phyloP scores from a whole-genome alignment of 2,888 invertebrate species.

The Neelides folsomi region DNA sequence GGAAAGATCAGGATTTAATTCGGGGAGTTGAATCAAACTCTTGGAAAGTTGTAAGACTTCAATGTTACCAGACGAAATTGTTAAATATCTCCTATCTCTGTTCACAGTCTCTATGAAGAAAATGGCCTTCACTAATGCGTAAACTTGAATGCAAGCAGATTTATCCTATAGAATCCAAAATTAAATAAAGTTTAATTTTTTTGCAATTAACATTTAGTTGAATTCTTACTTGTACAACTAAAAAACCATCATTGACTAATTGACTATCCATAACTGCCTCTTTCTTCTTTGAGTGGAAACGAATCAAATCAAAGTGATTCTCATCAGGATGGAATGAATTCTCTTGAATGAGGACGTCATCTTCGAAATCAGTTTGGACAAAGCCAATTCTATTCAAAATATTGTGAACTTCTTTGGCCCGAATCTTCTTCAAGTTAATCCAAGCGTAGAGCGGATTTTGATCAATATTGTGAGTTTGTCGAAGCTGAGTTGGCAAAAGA shows the following conservation, averaged over 20 bases:
- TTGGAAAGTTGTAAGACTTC: neutral
- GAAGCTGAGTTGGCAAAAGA: conserved; percentile 20
- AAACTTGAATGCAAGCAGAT: conserved; percentile 22
- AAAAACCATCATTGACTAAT: conserved; percentile 7
- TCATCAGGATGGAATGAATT: conserved; percentile 16
- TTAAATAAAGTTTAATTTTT: neutral
- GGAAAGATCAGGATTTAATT: neutral
- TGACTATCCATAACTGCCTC: conserved; percentile 1
- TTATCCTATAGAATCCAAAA: conserved; percentile 16
- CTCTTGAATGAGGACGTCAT: conserved; percentile 26
- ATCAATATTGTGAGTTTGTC: conserved; percentile 25
- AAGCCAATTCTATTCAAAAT: conserved; percentile 12
- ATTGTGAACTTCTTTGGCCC: conserved; percentile 2
- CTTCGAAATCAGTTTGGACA: conserved; percentile 19
- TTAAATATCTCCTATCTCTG: conserved; percentile 8
- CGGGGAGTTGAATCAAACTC: neutral
- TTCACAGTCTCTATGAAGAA: conserved; percentile 20
- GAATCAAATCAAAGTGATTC: conserved; percentile 19
- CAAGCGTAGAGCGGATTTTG: conserved; percentile 29
- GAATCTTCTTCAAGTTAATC: conserved; percentile 22
- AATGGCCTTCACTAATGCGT: conserved; percentile 21
- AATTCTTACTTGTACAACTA: conserved; percentile 8
- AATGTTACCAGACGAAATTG: neutral
- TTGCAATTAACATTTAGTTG: neutral
- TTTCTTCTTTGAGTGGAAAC: conserved; percentile 23